phyloP scores from a whole-genome alignment of 92 coral and sea anemone genomes.

The Paramuricea clavata region DNA sequence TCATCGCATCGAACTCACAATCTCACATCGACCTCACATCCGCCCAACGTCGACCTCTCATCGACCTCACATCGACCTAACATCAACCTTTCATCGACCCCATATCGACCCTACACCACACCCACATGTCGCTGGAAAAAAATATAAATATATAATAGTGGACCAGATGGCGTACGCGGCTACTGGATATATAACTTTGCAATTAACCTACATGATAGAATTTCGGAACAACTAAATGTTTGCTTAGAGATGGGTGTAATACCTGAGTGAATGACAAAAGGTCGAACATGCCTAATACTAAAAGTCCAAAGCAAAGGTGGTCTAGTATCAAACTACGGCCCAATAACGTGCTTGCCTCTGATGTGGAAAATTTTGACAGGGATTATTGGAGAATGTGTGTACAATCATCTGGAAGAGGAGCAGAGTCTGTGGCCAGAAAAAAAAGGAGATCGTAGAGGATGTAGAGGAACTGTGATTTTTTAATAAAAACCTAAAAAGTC shows the following conservation, averaged over 20 bases:
- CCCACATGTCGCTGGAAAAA: too few relatives aligned
- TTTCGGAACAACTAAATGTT: slow-evolving; percentile 40
- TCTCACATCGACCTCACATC: too few relatives aligned
- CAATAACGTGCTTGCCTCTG: not conserved
- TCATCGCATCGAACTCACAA: too few relatives aligned
- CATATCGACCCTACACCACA: too few relatives aligned
- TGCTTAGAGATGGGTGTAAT: not conserved
- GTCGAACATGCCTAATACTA: not conserved
- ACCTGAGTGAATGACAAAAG: not conserved
- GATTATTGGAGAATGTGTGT: not conserved
- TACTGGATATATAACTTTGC: not conserved
- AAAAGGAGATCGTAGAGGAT: slow-evolving; percentile 22
- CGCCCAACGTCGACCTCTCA: too few relatives aligned
- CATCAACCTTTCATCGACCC: too few relatives aligned
- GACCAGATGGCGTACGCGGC: not conserved
- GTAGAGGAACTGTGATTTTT: too few relatives aligned
- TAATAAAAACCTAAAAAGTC: too few relatives aligned
- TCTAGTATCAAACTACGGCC: slow-evolving; percentile 40
- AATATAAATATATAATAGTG: too few relatives aligned
- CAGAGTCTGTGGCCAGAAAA: slow-evolving; percentile 15
- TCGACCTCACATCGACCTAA: too few relatives aligned
- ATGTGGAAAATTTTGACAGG: slow-evolving; percentile 1
- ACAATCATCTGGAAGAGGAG: not conserved
- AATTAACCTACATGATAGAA: not conserved
- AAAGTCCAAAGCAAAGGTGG: slow-evolving; percentile 23